These are phyloP conservation scores for Macaria notata DNA, from an alignment of 2,888 invertebrate species.

Conservation along the genomic window DNA sequence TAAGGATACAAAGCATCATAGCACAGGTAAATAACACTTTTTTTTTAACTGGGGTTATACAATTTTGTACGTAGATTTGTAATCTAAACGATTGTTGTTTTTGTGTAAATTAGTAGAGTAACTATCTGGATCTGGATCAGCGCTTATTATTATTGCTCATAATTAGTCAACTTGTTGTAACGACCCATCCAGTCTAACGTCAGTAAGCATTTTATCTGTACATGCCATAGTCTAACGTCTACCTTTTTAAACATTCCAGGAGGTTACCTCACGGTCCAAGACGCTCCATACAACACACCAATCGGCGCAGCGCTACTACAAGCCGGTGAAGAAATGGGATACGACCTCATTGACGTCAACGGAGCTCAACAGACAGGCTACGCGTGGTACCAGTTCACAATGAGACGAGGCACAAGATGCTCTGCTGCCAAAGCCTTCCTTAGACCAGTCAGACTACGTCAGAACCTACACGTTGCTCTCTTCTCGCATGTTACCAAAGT, in stretches of 20 bases:
- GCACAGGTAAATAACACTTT: constrained; percentile 80
- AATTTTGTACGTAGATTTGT: too few species aligned
- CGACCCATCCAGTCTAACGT: background rate
- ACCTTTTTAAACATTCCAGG: constrained; percentile 71
- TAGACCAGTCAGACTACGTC: constrained; percentile 88
- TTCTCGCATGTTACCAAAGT: constrained; percentile 91
- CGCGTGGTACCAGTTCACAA: constrained; percentile 93
- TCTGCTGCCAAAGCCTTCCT: constrained; percentile 93
- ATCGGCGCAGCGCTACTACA: constrained; percentile 92
- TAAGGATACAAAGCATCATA: constrained; percentile 86
- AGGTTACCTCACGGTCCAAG: constrained; percentile 89
- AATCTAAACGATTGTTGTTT: too few species aligned
- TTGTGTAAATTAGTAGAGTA: too few species aligned
- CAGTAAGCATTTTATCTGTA: too few species aligned
- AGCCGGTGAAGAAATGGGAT: constrained; percentile 96
- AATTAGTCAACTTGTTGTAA: too few species aligned
- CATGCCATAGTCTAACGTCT: too few species aligned
- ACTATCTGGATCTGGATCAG: too few species aligned
- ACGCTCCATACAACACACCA: constrained; percentile 90
- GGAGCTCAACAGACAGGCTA: constrained; percentile 94
- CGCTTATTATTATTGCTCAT: too few species aligned
- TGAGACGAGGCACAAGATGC: constrained; percentile 91
- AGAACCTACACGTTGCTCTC: constrained; percentile 91
- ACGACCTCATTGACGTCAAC: constrained; percentile 92
- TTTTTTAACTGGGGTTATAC: background rate